Evolutionary conservation across 2,888 invertebrate species (phyloP).

Genomic region (Epistrophe grossulariae): DNA sequence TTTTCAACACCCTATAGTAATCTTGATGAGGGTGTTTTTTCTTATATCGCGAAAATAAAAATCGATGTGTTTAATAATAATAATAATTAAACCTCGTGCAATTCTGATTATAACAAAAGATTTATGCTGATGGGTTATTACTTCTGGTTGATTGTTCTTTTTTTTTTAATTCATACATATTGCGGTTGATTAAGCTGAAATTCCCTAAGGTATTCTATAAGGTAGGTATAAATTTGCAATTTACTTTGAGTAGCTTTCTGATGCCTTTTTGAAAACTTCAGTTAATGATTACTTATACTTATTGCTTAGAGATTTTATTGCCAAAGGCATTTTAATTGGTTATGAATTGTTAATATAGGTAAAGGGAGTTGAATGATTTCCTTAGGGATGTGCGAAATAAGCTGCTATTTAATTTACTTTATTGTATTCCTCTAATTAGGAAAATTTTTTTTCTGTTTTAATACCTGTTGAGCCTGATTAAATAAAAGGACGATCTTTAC

Average conservation of each 20-base stretch:
- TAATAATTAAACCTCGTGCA: background rate
- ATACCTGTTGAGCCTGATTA: too few relatives aligned
- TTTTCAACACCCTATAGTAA: constrained; percentile 21
- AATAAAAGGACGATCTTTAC: too few relatives aligned
- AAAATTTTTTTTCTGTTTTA: too few relatives aligned
- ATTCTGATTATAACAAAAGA: background rate
- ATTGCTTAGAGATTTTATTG: background rate
- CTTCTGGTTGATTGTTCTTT: constrained; percentile 24
- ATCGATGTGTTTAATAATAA: constrained; percentile 19
- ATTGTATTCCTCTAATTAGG: background rate
- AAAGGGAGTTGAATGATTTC: background rate
- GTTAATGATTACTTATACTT: background rate
- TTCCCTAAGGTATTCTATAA: background rate
- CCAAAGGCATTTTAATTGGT: background rate
- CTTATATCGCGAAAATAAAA: background rate
- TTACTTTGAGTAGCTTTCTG: constrained; percentile 8
- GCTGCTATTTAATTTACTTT: background rate
- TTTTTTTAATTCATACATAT: background rate
- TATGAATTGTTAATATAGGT: background rate
- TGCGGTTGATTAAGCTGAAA: constrained; percentile 1
- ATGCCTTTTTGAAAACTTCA: background rate
- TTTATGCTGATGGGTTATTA: background rate
- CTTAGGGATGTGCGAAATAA: background rate
- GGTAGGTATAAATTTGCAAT: background rate
- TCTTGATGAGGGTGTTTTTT: background rate